Evolutionary conservation across 2,888 invertebrate species (phyloP).

Genomic region (Scrobipalpa costella): DNA sequence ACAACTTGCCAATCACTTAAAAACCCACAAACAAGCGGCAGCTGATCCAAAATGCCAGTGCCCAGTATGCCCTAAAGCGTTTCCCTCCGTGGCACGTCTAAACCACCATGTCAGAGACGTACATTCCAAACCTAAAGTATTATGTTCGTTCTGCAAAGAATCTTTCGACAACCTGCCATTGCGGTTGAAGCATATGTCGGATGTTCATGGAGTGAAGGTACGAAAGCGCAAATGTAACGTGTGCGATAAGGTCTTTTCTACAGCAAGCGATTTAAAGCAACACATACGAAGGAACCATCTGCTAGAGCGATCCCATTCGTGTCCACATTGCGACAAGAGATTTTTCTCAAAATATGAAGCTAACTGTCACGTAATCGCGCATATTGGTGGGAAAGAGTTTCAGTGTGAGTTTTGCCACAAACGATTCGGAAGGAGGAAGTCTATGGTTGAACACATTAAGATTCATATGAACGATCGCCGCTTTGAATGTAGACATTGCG

Average conservation of each 20-base stretch:
- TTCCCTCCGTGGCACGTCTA: conserved; percentile 41
- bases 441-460: conserved; percentile 71
- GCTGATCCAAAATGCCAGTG: conserved; percentile 39
- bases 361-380: conserved; percentile 64
- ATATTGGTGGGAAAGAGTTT: conserved; percentile 78
- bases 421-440: conserved; percentile 81
- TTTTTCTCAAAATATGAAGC: conserved; percentile 29
- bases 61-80: conserved; percentile 53
- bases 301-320: background rate
- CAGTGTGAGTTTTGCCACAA: conserved; percentile 83
- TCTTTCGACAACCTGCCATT: background rate
- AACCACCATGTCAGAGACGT: too few species aligned
- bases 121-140: too few species aligned
- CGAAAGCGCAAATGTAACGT: background rate
- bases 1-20: conserved; percentile 25
- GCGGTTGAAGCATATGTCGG: background rate
- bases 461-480: conserved; percentile 76
- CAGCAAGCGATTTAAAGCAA: conserved; percentile 56
- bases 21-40: conserved; percentile 35
- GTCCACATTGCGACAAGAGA: conserved; percentile 26
- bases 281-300: conserved; percentile 71
- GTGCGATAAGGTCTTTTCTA: background rate
- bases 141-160: too few species aligned
- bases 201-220: background rate
- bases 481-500: conserved; percentile 76